A percentile compares a stretch with the other conserved stretches of the same genome.
Evolutionary conservation across 1,140 invertebrate species (phyloP).

Genomic region (Sogatella furcifera): DNA sequence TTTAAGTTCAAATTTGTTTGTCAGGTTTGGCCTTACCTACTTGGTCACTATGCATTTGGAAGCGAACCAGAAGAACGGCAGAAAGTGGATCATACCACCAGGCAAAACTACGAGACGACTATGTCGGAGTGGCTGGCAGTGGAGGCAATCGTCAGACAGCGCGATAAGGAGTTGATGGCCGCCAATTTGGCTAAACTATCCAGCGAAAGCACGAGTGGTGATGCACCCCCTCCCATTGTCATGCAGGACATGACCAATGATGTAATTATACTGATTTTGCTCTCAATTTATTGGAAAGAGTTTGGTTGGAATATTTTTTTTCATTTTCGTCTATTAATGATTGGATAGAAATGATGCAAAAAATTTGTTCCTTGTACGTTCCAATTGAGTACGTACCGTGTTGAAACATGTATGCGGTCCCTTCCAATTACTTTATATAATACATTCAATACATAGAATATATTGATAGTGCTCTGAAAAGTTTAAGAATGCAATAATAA

Average conservation of each 20-base stretch:
- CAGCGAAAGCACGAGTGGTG: slow-evolving; percentile 38
- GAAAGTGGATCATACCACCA: slow-evolving; percentile 52
- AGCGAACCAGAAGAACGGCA: slow-evolving; percentile 55
- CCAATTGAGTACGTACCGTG: too few species aligned
- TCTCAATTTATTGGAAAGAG: too few species aligned
- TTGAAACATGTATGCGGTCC: too few species aligned
- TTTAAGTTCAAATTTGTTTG: slow-evolving; percentile 8
- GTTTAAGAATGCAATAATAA: too few species aligned
- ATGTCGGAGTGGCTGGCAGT: slow-evolving; percentile 93
- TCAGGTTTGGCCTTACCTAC: slow-evolving; percentile 79
- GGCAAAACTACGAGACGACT: slow-evolving; percentile 70
- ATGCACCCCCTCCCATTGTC: slow-evolving; percentile 20
- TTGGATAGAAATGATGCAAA: too few species aligned
- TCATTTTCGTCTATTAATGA: too few species aligned
- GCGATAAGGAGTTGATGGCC: slow-evolving; percentile 60
- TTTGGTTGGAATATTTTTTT: too few species aligned
- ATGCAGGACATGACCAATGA: slow-evolving; percentile 43
- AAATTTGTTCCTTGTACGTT: too few species aligned
- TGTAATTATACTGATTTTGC: slow-evolving; percentile 29
- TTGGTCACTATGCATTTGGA: slow-evolving; percentile 77
- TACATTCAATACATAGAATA: too few species aligned
- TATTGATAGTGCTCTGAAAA: too few species aligned
- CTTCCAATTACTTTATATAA: too few species aligned
- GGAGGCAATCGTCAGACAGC: slow-evolving; percentile 78
- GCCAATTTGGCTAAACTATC: slow-evolving; percentile 46